Percentiles rank a stretch among this genome's conserved stretches.
Conservation (phyloP, 2,888 invertebrate genomes). For the Xanthia icteritia region DNA sequence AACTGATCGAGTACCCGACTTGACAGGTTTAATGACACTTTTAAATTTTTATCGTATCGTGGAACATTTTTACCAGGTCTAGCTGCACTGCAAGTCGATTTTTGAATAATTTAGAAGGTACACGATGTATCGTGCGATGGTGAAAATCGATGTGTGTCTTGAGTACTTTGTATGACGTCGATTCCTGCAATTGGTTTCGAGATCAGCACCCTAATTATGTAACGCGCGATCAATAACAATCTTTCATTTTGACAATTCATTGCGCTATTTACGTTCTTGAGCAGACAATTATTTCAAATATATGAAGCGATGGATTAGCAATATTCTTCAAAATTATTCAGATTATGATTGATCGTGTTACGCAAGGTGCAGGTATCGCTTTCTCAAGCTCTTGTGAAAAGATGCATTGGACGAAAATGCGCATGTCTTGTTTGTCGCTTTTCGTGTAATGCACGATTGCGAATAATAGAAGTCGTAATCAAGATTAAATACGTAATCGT, state of each 20-base stretch:
- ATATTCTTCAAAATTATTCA: too few species aligned
- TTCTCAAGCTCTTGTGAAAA: background rate
- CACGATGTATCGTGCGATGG: background rate
- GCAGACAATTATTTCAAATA: too few species aligned
- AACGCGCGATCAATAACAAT: too few species aligned
- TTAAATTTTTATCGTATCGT: background rate
- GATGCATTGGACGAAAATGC: background rate
- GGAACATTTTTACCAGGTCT: background rate
- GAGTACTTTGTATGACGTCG: background rate
- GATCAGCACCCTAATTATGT: too few species aligned
- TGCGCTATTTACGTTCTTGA: too few species aligned
- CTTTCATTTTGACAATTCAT: too few species aligned
- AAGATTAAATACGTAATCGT: background rate
- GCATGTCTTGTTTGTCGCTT: background rate
- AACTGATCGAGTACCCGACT: background rate
- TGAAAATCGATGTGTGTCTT: background rate
- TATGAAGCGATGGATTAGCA: too few species aligned
- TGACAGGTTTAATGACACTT: background rate
- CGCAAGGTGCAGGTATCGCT: background rate
- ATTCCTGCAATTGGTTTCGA: too few species aligned
- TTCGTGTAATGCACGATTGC: background rate
- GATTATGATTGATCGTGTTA: too few species aligned
- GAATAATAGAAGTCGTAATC: background rate
- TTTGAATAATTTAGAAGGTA: conserved; percentile 16
- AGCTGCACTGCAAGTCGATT: background rate